phyloP scores from a whole-genome alignment of 2,888 invertebrate species.

The Nomada fucata region DNA sequence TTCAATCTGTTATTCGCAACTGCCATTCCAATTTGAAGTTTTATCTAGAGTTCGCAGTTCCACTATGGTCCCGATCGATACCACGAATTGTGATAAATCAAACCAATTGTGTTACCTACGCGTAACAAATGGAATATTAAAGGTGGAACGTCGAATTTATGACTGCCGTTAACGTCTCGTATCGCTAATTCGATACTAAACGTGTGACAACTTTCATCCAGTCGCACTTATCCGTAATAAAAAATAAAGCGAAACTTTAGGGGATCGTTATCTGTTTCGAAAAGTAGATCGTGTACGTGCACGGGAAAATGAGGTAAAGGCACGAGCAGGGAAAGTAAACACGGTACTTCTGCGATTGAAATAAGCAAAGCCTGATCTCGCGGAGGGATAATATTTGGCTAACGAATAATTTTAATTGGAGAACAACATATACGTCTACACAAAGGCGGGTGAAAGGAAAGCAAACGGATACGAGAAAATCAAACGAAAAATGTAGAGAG shows the following conservation, averaged over 20 bases:
- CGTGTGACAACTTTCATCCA: not conserved
- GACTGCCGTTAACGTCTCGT: not conserved
- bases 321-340: not conserved
- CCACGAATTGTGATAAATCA: not conserved
- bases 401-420: conserved; percentile 34
- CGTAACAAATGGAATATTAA: too few species aligned
- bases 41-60: not conserved
- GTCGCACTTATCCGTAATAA: not conserved
- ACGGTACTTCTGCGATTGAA: not conserved
- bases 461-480: not conserved
- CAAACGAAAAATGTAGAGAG: not conserved
- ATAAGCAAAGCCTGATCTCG: not conserved
- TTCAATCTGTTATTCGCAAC: not conserved
- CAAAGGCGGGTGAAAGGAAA: not conserved
- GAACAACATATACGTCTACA: not conserved
- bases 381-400: conserved; percentile 18
- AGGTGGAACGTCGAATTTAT: too few species aligned
- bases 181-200: not conserved
- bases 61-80: not conserved
- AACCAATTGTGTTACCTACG: too few species aligned
- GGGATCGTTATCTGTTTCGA: not conserved
- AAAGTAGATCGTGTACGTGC: not conserved
- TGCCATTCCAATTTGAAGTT: too few species aligned
- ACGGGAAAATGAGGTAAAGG: not conserved
- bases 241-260: not conserved